Percentiles rank a stretch among this genome's conserved stretches.
Evolutionary conservation across 2,888 invertebrate genomes (phyloP).

Genomic region (Agonum fuliginosum): DNA sequence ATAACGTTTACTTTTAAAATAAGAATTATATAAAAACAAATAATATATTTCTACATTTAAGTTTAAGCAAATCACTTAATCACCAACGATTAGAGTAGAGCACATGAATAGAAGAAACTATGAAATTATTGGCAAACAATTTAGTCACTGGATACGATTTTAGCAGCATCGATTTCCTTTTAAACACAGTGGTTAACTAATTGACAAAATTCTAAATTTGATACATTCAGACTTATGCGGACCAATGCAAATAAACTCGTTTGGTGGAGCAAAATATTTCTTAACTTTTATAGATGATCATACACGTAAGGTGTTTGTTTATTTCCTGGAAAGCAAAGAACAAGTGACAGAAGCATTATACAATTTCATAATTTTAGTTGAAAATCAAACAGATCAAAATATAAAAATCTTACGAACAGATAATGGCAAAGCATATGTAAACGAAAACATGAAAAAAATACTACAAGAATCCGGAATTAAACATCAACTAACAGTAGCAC

Average conservation of each 20-base stretch:
- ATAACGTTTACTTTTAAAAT: no score
- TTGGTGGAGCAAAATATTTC: slow-evolving; percentile 48
- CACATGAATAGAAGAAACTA: slow-evolving; percentile 57
- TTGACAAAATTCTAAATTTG: slow-evolving; percentile 10
- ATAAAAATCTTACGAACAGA: slow-evolving; percentile 63
- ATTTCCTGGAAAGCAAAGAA: slow-evolving; percentile 67
- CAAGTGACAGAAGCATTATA: slow-evolving; percentile 64
- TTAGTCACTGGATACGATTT: slow-evolving; percentile 59
- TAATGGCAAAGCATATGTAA: slow-evolving; percentile 63
- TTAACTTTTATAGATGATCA: slow-evolving; percentile 58
- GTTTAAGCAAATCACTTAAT: no score
- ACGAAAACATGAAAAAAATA: slow-evolving; percentile 59
- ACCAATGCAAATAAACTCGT: no score
- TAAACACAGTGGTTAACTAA: not conserved
- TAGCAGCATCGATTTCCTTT: slow-evolving; percentile 48
- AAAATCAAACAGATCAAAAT: slow-evolving; percentile 63
- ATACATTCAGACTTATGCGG: slow-evolving; percentile 48
- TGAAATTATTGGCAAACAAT: slow-evolving; percentile 28
- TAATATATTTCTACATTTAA: no score
- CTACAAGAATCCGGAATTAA: slow-evolving; percentile 64
- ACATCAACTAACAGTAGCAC: slow-evolving; percentile 66
- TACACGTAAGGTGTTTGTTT: no score
- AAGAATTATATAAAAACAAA: no score
- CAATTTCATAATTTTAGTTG: slow-evolving; percentile 64
- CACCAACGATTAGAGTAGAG: slow-evolving; percentile 63